phyloP scores from a whole-genome alignment of 2,797 vertebrate genomes.

The Myripristis jacobus region DNA sequence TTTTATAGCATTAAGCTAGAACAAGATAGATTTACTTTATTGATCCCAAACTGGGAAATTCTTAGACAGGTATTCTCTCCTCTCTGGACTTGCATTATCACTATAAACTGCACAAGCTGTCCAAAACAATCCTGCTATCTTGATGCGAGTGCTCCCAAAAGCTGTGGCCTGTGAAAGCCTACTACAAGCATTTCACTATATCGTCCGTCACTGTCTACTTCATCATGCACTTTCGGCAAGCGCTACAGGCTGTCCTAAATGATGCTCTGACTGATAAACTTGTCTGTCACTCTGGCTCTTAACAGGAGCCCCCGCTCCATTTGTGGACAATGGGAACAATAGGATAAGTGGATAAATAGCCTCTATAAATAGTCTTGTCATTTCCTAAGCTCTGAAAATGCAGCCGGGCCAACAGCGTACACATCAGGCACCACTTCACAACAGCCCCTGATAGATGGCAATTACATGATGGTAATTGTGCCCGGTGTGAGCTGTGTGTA shows the following conservation, averaged over 20 bases:
- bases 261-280: conserved; percentile 36
- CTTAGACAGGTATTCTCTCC: conserved; percentile 10
- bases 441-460: conserved; percentile 66
- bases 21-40: too few relatives aligned
- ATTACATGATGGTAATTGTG: conserved; percentile 77
- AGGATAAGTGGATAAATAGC: conserved; percentile 74
- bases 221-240: neutral
- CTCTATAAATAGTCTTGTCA: conserved; percentile 76
- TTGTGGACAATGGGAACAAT: conserved; percentile 50
- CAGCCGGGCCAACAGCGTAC: conserved; percentile 41
- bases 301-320: conserved; percentile 13
- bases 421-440: conserved; percentile 64
- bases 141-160: neutral
- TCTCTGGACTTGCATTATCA: neutral
- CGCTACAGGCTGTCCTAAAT: neutral
- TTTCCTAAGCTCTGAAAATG: conserved; percentile 74
- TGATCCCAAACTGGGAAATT: too few relatives aligned
- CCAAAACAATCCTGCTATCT: neutral
- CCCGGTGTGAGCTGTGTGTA: conserved; percentile 39
- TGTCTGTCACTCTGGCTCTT: conserved; percentile 30
- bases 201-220: neutral
- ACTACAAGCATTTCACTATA: neutral
- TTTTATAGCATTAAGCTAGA: neutral
- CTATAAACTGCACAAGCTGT: neutral
- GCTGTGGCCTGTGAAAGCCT: neutral